Conservation (phyloP, 2,888 invertebrate species). For the Cheilosia grossa region DNA sequence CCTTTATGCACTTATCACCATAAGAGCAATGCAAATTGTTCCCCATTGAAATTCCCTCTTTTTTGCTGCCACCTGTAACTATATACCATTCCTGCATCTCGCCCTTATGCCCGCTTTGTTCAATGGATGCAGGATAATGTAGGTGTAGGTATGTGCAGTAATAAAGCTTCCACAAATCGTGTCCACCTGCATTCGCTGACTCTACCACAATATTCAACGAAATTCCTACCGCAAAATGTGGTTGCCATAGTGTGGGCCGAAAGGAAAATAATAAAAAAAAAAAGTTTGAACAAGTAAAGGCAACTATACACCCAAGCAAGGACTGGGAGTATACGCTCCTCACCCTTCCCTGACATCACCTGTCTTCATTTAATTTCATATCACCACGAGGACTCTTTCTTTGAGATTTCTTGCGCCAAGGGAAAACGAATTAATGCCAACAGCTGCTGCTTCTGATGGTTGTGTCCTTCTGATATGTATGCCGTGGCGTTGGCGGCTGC, state of each 20-base stretch:
- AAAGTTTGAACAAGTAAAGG: conserved; percentile 34
- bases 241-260: conserved; percentile 11
- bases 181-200: conserved; percentile 40
- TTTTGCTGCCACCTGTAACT: conserved; percentile 14
- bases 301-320: background rate
- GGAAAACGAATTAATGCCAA: conserved; percentile 72
- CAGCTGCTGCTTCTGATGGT: conserved; percentile 56
- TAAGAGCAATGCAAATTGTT: conserved; percentile 3
- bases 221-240: conserved; percentile 33
- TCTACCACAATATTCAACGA: conserved; percentile 27
- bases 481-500: conserved; percentile 20
- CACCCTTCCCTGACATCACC: conserved; percentile 61
- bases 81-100: background rate
- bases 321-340: background rate
- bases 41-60: conserved; percentile 7
- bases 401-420: conserved; percentile 66
- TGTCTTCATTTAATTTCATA: conserved; percentile 74
- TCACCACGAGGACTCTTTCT: conserved; percentile 65
- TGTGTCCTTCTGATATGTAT: conserved; percentile 27
- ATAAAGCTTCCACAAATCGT: conserved; percentile 40
- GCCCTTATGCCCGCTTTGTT: background rate
- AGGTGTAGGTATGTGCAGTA: conserved; percentile 20
- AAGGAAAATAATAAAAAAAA: background rate
- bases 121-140: conserved; percentile 7
- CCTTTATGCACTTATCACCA: background rate